Base-by-base conservation (phyloP, 2,797 vertebrate genomes). In the Hyperoplus lanceolatus region DNA sequence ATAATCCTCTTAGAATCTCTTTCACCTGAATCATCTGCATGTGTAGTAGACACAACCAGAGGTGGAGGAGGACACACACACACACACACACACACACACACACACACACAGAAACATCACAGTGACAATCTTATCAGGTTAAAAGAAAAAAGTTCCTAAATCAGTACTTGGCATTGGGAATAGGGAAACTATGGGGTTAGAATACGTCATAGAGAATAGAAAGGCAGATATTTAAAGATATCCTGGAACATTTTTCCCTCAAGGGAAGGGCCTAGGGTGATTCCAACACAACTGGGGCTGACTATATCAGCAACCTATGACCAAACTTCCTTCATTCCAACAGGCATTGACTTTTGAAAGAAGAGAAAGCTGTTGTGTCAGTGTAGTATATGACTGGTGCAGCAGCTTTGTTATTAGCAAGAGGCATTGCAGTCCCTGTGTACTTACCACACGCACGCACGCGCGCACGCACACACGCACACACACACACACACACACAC, bases 1-100 rank as follows among this genome's bases (percentile, higher is more conserved):
- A 21, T 87, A 81, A 87, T 85, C 80, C 63, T 66, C 18, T 54
- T 57, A 54, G 41, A 76, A 68, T 72, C 72, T 67, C 70, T 75
- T 39, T 76, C 67, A 81, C 80, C 70, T 77, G 46, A 50, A 79
- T 73, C 57, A 56, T 66, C 64, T 80, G 63, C 70, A 72, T 65
- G 46, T 46, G 12, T 11, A 61, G 41, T 11, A 61, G 41, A 56
- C 49, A 61, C 15, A 6, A 42, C 51, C 51, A 55, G 57, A 60
- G 64, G 61, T 43, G 8, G 64, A 60, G 49, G 57, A 48, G 9
- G n/a, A 58, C 15, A 71, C 0, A 54, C 0, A 46, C 0, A 65
- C 13, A 57, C 4, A 57, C 62, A 42, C 29, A 29, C 29, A 29
- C 29, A 29, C 29, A 29, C 29, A 29, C 2, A 29, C 29, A 29